These are phyloP conservation scores for Oncopeltus fasciatus DNA, from an alignment of 1,140 invertebrate genomes.

Conservation along the genomic window DNA sequence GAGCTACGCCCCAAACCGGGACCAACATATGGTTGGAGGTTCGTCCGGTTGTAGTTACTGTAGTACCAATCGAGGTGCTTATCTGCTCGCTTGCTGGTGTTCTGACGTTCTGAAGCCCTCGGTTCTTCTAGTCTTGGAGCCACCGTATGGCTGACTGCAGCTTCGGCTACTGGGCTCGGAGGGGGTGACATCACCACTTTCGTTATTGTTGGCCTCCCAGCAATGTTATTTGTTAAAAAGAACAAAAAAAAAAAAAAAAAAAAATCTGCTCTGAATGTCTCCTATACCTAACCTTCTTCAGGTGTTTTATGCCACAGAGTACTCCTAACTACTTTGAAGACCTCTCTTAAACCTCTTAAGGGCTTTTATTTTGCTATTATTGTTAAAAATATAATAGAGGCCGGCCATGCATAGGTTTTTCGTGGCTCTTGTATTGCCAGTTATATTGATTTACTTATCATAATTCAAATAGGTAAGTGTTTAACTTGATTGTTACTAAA, in stretches of 20 bases:
- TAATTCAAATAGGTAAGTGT: too few species aligned
- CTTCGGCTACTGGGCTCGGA: constrained; percentile 22
- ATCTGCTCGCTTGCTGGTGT: constrained; percentile 7
- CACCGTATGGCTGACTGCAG: constrained; percentile 22
- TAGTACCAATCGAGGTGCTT: constrained; percentile 59
- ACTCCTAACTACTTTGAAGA: too few species aligned
- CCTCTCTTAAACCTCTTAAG: too few species aligned
- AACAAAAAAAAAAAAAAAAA: too few species aligned
- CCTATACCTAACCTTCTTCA: too few species aligned
- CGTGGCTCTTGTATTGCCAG: too few species aligned
- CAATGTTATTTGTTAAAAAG: background rate
- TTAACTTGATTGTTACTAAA: too few species aligned
- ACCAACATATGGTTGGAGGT: constrained; percentile 48
- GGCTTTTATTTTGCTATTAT: too few species aligned
- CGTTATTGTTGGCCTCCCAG: constrained; percentile 43
- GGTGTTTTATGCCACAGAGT: too few species aligned
- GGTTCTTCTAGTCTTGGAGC: background rate
- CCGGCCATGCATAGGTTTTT: too few species aligned
- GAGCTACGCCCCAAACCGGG: constrained; percentile 18
- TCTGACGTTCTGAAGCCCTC: background rate
- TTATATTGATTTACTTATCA: too few species aligned
- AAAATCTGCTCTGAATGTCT: background rate
- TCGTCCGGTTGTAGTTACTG: constrained; percentile 57
- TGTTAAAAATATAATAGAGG: too few species aligned
- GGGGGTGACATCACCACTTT: constrained; percentile 31